Evolutionary conservation across 2,888 invertebrate genomes (phyloP).

Genomic region (Chaetoderma sp.): DNA sequence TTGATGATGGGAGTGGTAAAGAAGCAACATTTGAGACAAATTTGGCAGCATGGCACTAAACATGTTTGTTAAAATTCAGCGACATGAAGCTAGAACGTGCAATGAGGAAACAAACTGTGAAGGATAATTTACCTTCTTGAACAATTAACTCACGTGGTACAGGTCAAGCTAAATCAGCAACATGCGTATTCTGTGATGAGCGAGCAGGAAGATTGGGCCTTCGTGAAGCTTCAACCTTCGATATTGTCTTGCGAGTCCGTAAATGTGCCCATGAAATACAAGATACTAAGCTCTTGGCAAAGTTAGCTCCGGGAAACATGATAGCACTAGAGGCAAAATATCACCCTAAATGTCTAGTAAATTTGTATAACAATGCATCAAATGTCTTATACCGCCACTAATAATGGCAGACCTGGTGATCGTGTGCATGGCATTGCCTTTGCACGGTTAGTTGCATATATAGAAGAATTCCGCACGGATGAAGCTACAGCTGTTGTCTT

Average conservation of each 20-base stretch:
- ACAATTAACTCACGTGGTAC: background rate
- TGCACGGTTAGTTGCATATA: background rate
- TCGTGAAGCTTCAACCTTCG: background rate
- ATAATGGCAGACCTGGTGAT: background rate
- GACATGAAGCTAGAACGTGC: background rate
- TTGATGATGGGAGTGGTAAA: background rate
- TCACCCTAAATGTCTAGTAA: background rate
- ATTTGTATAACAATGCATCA: background rate
- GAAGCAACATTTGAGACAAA: background rate
- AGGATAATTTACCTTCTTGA: background rate
- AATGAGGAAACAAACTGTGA: background rate
- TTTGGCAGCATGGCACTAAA: background rate
- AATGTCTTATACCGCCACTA: background rate
- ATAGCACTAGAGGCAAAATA: slow-evolving; percentile 5
- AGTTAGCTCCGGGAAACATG: background rate
- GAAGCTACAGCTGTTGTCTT: background rate
- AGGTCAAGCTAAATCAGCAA: background rate
- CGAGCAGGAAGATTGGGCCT: background rate
- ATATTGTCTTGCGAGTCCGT: background rate
- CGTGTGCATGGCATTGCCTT: background rate
- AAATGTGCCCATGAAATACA: background rate
- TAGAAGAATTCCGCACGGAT: background rate
- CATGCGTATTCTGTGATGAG: slow-evolving; percentile 13
- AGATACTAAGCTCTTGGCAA: background rate
- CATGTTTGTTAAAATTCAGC: too few relatives aligned